phyloP scores from a whole-genome alignment of 2,113 vertebrate species.

The Hydrolagus affinis region DNA sequence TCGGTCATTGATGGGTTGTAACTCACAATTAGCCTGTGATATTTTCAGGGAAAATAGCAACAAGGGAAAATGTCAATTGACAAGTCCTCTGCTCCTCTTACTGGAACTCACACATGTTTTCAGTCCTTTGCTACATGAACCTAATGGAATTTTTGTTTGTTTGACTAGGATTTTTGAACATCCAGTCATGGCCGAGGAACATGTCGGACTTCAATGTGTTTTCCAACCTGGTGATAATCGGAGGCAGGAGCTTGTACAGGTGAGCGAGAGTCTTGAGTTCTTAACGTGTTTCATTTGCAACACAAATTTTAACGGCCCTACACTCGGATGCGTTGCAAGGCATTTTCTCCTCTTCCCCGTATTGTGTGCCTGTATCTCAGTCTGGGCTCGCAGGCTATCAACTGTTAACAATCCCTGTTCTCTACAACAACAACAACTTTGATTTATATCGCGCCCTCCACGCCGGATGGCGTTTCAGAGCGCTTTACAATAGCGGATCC shows the following conservation, averaged over 20 bases:
- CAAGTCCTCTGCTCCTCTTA: not conserved
- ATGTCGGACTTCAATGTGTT: slow-evolving; percentile 95
- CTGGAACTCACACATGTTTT: not conserved
- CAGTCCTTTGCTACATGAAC: not conserved
- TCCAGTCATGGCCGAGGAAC: slow-evolving; percentile 95
- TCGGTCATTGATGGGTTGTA: too few species aligned
- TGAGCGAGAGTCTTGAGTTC: slow-evolving; percentile 39
- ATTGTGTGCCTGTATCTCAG: too few species aligned
- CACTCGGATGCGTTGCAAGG: too few species aligned
- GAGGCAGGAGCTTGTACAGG: slow-evolving; percentile 88
- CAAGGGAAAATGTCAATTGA: not conserved
- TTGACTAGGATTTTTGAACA: slow-evolving; percentile 82
- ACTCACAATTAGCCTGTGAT: not conserved
- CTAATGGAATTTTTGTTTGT: slow-evolving; percentile 32
- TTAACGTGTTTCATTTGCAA: not conserved
- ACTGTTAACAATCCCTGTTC: too few species aligned
- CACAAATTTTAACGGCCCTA: not conserved
- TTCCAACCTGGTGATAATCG: slow-evolving; percentile 86
- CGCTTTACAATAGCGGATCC: too few species aligned
- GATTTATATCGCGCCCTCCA: too few species aligned
- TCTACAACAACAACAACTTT: too few species aligned
- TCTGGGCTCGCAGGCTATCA: too few species aligned
- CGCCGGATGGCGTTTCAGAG: too few species aligned
- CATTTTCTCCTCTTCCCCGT: too few species aligned
- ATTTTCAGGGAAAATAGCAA: not conserved